phyloP scores from a whole-genome alignment of 2,113 vertebrate species.

The Lethenteron reissneri region DNA sequence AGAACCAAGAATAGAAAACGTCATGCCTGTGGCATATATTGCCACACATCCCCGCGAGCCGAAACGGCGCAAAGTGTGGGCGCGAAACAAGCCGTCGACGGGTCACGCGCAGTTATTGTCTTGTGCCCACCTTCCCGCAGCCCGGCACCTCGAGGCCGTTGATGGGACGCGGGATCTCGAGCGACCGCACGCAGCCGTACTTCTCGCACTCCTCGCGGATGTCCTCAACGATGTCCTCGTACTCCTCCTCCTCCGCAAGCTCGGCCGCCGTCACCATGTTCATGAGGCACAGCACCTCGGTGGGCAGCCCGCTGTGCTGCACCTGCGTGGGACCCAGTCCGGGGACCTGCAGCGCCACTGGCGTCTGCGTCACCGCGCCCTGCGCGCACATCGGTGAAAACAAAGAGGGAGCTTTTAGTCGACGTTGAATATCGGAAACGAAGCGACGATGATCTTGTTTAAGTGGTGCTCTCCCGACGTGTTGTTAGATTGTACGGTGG shows the following conservation, averaged over 20 bases:
- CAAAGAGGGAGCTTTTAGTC: too few relatives aligned
- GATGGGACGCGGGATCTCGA: conserved; percentile 67
- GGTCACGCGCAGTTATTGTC: accelerated
- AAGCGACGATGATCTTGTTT: too few relatives aligned
- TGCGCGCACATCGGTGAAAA: conserved; percentile 12
- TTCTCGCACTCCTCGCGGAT: conserved; percentile 70
- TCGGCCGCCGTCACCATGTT: conserved; percentile 81
- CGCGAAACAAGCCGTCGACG: not conserved
- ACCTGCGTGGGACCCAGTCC: conserved; percentile 62
- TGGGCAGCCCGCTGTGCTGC: conserved; percentile 67
- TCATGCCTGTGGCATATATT: too few relatives aligned
- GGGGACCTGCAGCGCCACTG: conserved; percentile 67
- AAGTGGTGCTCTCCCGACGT: too few relatives aligned
- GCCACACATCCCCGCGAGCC: too few relatives aligned
- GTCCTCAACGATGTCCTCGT: conserved; percentile 70
- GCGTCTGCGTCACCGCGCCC: conserved; percentile 76
- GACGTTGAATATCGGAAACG: too few relatives aligned
- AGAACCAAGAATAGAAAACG: not conserved
- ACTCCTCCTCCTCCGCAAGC: conserved; percentile 65
- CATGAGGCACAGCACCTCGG: conserved; percentile 70
- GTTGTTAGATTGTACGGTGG: too few relatives aligned
- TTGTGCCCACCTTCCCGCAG: conserved; percentile 44
- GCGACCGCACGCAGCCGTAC: conserved; percentile 67
- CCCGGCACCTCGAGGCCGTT: conserved; percentile 71
- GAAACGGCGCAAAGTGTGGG: accelerated